Evolutionary conservation across 2,113 vertebrate genomes (phyloP), one percentile per base, ranked within the genome.

Genomic region (Nesospiza acunhae): DNA sequence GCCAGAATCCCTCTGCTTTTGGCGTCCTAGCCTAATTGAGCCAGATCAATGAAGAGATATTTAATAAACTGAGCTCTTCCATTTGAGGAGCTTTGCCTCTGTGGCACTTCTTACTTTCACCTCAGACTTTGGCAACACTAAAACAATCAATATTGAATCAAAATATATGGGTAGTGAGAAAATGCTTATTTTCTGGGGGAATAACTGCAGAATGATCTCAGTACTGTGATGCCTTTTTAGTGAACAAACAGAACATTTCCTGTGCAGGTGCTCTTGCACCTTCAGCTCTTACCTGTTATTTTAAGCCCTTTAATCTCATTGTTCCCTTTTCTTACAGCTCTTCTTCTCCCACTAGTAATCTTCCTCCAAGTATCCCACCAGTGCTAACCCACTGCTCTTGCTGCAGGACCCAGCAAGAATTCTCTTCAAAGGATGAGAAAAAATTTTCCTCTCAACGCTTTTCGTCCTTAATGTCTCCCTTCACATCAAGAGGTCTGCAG

Each of bases 31-130:
- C 26, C 79, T 72, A 49, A 87, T 94, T 90, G 19, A 73, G 46
- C 39, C 44, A 86, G 77, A 95, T 88, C 84, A 74, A 67, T 89
- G 47, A 78, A 68, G 53, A 82, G 62, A 76, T 89, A 87, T 94
- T 95, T 58, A 96, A 89, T 85, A 94, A 92, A 93, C 67, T 28
- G 55, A 93, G 50, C 30, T 87, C 28, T 83, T 94, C 77, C 47
- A 70, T 95, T 91, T 86, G 84, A 74, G 58, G 70, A 83, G 31
- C 46, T 89, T 90, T 0, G 0, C 39, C 78, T 93, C 75, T 77
- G 78, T 92, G 95, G 78, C 47, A 53, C 13, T 73, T 87, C 67
- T 77, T 89, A 33, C 42, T 74, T 94, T 92, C 70, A 87, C 87
- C 75, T 90, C 84, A 94, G 89, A 81, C 78, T 93, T 82, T 46